Evolutionary conservation across 1,140 invertebrate genomes (phyloP), one percentile per base, ranked within the genome.

Genomic region (Papilio machaon): DNA sequence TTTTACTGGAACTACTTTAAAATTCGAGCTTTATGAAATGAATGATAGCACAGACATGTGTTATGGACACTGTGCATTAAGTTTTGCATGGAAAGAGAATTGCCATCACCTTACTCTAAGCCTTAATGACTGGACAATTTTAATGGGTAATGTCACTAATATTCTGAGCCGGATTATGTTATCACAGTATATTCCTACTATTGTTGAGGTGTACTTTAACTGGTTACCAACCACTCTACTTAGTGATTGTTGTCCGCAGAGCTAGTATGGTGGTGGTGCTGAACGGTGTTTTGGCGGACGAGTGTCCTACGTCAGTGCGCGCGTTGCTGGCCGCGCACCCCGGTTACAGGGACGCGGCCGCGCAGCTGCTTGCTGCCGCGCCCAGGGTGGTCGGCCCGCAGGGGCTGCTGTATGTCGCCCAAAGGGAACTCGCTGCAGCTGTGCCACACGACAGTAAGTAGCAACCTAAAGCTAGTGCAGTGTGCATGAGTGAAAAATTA

Each of bases 351-450:
- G 98, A 98, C 87, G 96, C 97, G 35, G 97, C 97, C 1, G 96
- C 96, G 11, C 97, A 98, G 91, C 93, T 98, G 81, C 95, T 97
- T 83, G 96, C 96, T 70, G 96, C 97, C 81, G 97, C 97, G 15
- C 96, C 96, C 64, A 97, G 98, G 94, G 96, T 97, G 54, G 96
- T 99, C 52, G 97, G 97, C 4, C 97, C 98, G 0, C 96, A 97
- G 43, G 98, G 98, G 2, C 95, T 99, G 15, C 95, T 99, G 43
- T 99, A 99, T 93, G 97, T 99, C 2, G 96, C 96, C 70, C 98
- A 99, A 91, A 95, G 98, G 89, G 98, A 99, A 95, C 96, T 98
- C 95, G 98, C 98, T 11, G 97, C 97, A 15, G 98, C 98, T 6
- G 96, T 97, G 67, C 98, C 98, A 35, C 97, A 98, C 90, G 98